Evolutionary conservation across 2,797 vertebrate genomes (phyloP).

Genomic region (Neosilurus hyrtlii): DNA sequence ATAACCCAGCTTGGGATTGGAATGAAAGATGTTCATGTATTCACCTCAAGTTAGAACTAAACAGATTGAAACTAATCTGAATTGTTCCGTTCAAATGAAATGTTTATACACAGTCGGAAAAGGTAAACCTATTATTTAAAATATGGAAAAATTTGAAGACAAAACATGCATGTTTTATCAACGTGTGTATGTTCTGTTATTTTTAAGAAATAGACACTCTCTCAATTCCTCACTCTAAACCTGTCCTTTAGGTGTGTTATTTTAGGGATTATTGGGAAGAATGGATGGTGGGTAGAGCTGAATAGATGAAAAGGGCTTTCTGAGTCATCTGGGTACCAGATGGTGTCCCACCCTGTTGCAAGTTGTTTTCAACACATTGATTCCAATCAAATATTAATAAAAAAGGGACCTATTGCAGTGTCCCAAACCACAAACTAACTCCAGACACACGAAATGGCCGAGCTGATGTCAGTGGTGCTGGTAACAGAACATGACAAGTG

Average conservation of each 20-base stretch:
- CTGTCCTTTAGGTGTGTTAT: slow-evolving; percentile 1
- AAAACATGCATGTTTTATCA: background rate
- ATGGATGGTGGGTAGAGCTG: background rate
- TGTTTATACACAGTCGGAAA: background rate
- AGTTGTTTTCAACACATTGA: slow-evolving; percentile 59
- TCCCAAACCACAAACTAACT: slow-evolving; percentile 27
- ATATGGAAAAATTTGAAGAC: background rate
- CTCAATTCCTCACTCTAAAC: slow-evolving; percentile 8
- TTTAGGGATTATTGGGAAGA: background rate
- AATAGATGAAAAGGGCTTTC: slow-evolving; percentile 36
- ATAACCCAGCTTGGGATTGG: background rate
- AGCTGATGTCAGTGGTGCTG: background rate
- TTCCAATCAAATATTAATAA: slow-evolving; percentile 67
- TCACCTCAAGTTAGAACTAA: background rate
- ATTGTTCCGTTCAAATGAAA: background rate
- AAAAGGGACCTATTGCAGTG: slow-evolving; percentile 48
- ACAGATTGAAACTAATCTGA: background rate
- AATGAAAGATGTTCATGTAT: background rate
- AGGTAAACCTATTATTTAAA: no score
- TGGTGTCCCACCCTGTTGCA: slow-evolving; percentile 44
- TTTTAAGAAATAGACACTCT: slow-evolving; percentile 10
- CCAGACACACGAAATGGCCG: slow-evolving; percentile 26
- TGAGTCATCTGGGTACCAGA: slow-evolving; percentile 30
- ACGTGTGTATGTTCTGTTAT: background rate
- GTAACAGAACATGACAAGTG: background rate